A percentile compares a stretch with the other conserved stretches of the same genome.
phyloP scores from a whole-genome alignment of 2,113 vertebrate species.

The Capreolus pygargus region DNA sequence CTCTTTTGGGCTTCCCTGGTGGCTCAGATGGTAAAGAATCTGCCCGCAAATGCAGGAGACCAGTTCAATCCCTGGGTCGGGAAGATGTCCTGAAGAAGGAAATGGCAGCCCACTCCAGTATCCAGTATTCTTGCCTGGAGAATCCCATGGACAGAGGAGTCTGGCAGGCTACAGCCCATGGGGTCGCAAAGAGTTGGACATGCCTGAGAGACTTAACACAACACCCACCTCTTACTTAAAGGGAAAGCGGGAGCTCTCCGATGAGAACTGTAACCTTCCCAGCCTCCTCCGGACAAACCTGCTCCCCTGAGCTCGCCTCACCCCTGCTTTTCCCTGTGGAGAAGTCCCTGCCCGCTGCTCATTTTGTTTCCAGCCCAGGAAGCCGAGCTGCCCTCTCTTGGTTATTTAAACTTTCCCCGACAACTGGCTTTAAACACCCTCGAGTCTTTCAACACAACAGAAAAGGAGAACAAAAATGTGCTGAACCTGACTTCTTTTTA shows the following conservation, averaged over 20 bases:
- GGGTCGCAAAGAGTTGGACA: not conserved
- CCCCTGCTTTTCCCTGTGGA: not conserved
- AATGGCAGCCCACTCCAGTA: not conserved
- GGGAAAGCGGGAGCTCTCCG: not conserved
- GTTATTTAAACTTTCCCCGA: not conserved
- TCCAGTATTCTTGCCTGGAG: not conserved
- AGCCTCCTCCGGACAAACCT: not conserved
- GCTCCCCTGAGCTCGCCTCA: rapidly evolving
- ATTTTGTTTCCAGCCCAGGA: not conserved
- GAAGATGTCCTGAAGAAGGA: not conserved
- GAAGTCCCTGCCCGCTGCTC: not conserved
- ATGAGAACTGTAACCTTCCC: not conserved
- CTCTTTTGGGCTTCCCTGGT: not conserved
- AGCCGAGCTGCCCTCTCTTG: not conserved
- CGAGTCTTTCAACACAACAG: not conserved
- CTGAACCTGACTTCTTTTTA: not conserved
- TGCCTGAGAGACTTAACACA: not conserved
- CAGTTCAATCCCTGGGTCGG: not conserved
- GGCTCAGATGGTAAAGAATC: not conserved
- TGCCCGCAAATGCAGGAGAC: not conserved
- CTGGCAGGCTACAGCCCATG: not conserved
- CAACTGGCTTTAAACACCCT: not conserved
- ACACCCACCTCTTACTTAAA: not conserved
- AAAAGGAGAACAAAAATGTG: not conserved
- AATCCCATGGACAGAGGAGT: not conserved